phyloP scores from a whole-genome alignment of 1,140 invertebrate species.

The Drosophila littoralis region DNA sequence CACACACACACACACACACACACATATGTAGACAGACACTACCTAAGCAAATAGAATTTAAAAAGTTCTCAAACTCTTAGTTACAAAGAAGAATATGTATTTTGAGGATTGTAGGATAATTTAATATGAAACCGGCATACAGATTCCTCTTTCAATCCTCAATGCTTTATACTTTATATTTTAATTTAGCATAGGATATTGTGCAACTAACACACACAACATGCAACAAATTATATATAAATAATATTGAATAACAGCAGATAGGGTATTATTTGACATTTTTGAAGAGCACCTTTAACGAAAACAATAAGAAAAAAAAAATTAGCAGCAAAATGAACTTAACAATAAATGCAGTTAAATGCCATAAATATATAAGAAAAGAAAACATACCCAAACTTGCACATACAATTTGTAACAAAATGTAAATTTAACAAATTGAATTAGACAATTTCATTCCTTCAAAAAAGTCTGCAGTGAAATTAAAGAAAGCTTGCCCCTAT shows the following conservation, averaged over 20 bases:
- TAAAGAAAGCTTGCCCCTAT: constrained; percentile 30
- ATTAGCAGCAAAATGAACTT: constrained; percentile 63
- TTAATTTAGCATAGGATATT: constrained; percentile 16
- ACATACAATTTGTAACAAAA: constrained; percentile 59
- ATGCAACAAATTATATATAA: constrained; percentile 27
- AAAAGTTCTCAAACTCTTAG: not conserved
- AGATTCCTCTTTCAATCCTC: not conserved
- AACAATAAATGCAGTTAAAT: constrained; percentile 52
- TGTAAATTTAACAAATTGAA: constrained; percentile 44
- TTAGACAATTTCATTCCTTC: constrained; percentile 23
- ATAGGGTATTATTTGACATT: constrained; percentile 61
- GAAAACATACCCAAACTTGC: constrained; percentile 37
- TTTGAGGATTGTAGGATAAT: not conserved
- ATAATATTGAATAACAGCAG: constrained; percentile 22
- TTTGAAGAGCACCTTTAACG: constrained; percentile 78
- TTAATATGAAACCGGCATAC: not conserved
- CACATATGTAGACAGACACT: constrained; percentile 14
- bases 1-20: constrained; percentile 32
- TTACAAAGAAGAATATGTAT: constrained; percentile 9
- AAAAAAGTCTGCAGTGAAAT: constrained; percentile 14
- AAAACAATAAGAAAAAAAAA: constrained; percentile 73
- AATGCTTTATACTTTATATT: constrained; percentile 13
- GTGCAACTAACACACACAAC: constrained; percentile 12
- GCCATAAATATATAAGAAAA: constrained; percentile 56
- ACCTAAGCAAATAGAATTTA: constrained; percentile 28